Evolutionary conservation across 1,140 invertebrate genomes (phyloP), one percentile per base, ranked within the genome.

Genomic region (Panagrolaimus sp.): DNA sequence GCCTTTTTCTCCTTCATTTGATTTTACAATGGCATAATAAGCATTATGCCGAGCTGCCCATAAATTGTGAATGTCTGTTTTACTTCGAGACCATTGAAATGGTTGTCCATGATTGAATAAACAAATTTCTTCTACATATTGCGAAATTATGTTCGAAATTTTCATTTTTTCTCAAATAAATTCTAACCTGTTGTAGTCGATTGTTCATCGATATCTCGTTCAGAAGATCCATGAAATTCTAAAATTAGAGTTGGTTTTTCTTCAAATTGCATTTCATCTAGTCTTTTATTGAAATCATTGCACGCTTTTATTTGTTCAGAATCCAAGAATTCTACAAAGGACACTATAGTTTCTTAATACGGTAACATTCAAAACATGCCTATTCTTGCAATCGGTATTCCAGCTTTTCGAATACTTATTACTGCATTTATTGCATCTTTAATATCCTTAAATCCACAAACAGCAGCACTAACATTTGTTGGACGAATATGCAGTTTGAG

Each of bases 21-120:
- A 72, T 42, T 81, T 80, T 53, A 83, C 70, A 16, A 76, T 78
- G 2, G 87, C 86, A 74, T 86, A 88, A 63, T 85, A 82, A 23
- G 85, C 81, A 46, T 87, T 85, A 81, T 88, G 87, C 66, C 87
- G 78, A 9, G 87, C 87, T 69, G 85, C 86, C 87, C 87, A 88
- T 16, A 88, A 73, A 66, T 81, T 80, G 48, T 84, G 85, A 67
- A 85, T 78, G 65, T 85, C 84, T 63, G 87, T 85, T n/a, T 74
- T 68, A 71, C 86, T 83, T 46, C 71, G 76, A 8, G 86, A 84
- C 82, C 83, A 86, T 63, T 82, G 73, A 72, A 88, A 87, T 38
- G 85, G 81, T 11, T 77, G 81, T 31, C 85, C 86, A 57, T 82
- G 82, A 77, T 87, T 85, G 38, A 72, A 72, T 27, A 74, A 66